phyloP scores from a whole-genome alignment of 2,113 vertebrate species.

The Coracopsis vasa region DNA sequence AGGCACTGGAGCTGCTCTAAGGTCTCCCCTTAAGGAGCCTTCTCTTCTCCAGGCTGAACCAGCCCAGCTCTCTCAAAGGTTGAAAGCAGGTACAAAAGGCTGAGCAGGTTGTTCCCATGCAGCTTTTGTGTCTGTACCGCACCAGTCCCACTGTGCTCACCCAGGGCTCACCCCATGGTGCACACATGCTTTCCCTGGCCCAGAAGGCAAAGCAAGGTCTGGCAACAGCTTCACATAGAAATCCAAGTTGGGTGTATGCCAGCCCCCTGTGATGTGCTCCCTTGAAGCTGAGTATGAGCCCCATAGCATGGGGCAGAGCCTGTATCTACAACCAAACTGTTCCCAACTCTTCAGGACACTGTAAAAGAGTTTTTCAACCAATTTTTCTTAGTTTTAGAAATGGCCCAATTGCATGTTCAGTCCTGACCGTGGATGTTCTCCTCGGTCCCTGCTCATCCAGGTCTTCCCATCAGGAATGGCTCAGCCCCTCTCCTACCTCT shows the following conservation, averaged over 20 bases:
- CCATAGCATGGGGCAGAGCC: background rate
- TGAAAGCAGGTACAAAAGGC: background rate
- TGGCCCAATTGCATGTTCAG: background rate
- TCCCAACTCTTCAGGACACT: background rate
- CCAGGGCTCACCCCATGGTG: background rate
- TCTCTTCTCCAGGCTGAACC: background rate
- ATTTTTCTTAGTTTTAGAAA: background rate
- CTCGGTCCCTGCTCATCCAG: background rate
- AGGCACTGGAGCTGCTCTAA: background rate
- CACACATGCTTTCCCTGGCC: background rate
- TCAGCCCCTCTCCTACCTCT: background rate
- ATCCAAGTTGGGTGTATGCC: fast-evolving
- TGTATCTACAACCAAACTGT: background rate
- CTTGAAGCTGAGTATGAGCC: background rate
- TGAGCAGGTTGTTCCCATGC: background rate
- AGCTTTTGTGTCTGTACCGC: fast-evolving
- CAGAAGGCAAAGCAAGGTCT: background rate
- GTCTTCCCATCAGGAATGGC: background rate
- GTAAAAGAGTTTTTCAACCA: background rate
- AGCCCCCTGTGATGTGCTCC: fast-evolving
- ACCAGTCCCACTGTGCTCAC: background rate
- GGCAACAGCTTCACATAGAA: background rate
- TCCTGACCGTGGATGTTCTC: fast-evolving
- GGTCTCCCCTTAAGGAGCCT: background rate
- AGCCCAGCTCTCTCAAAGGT: background rate